Evolutionary conservation across 2,888 invertebrate genomes (phyloP).

Genomic region (Tenthredo livida): DNA sequence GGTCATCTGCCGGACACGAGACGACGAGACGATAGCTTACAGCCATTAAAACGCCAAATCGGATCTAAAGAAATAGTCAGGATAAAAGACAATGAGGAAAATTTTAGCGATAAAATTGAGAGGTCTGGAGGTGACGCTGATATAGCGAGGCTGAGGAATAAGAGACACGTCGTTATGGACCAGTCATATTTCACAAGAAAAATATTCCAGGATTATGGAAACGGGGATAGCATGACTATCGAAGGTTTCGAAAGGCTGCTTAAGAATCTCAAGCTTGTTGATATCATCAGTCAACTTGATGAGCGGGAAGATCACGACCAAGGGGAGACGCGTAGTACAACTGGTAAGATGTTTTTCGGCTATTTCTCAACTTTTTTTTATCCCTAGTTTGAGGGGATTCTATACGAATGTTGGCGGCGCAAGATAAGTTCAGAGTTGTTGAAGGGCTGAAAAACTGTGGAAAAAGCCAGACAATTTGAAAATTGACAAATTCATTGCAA

Average conservation of each 20-base stretch:
- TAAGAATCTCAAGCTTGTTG: conserved; percentile 81
- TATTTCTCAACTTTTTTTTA: not conserved
- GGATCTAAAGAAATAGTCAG: conserved; percentile 63
- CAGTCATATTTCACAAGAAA: conserved; percentile 83
- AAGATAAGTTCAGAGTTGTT: not conserved
- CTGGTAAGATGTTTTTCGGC: conserved; percentile 7
- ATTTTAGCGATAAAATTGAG: not conserved
- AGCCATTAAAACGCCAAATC: conserved; percentile 61
- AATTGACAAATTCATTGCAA: no score
- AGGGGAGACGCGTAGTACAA: not conserved
- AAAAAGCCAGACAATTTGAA: conserved; percentile 63
- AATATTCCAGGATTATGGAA: conserved; percentile 85
- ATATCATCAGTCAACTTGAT: conserved; percentile 79
- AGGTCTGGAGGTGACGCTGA: conserved; percentile 52
- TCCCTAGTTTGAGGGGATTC: not conserved
- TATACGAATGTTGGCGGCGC: not conserved
- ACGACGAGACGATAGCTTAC: conserved; percentile 59
- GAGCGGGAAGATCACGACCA: conserved; percentile 56
- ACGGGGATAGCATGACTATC: conserved; percentile 83
- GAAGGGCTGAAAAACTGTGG: no score
- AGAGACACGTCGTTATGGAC: conserved; percentile 73
- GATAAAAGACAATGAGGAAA: conserved; percentile 54
- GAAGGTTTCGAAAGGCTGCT: conserved; percentile 87
- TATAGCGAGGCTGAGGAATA: conserved; percentile 64
- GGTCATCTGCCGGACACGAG: conserved; percentile 58